Evolutionary conservation across 2,888 invertebrate species (phyloP).

Genomic region (Alsophila aescularia): DNA sequence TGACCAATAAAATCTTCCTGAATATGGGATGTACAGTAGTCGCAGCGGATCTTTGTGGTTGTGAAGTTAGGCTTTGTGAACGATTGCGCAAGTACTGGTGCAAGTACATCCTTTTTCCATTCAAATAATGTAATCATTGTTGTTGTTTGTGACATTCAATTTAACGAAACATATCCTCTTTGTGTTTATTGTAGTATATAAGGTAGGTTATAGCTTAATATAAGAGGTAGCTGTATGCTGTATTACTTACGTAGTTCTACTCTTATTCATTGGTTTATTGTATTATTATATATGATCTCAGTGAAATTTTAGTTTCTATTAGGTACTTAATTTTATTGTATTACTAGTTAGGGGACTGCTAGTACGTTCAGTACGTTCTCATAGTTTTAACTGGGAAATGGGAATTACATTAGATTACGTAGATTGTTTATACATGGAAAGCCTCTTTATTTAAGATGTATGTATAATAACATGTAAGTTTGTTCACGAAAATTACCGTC

Average conservation of each 20-base stretch:
- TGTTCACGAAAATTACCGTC: neutral
- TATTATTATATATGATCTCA: constrained; percentile 50
- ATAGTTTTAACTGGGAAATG: neutral
- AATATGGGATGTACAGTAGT: no score
- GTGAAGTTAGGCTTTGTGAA: no score
- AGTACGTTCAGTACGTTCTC: constrained; percentile 1
- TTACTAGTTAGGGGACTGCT: constrained; percentile 14
- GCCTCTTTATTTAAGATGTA: neutral
- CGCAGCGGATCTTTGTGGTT: no score
- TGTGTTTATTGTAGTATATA: constrained; percentile 8
- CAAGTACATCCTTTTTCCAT: no score
- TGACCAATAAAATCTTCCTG: no score
- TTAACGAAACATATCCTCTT: constrained; percentile 13
- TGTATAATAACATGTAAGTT: neutral
- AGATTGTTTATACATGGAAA: constrained; percentile 1
- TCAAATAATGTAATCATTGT: no score
- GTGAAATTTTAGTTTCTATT: constrained; percentile 36
- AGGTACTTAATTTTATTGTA: constrained; percentile 22
- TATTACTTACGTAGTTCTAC: constrained; percentile 5
- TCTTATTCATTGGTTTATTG: constrained; percentile 38
- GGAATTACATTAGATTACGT: neutral
- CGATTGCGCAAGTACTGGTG: no score
- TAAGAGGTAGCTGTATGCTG: neutral
- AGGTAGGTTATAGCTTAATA: neutral
- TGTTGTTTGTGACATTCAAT: neutral